Percentiles rank a stretch among this genome's conserved stretches.
Evolutionary conservation across 1,140 invertebrate species (phyloP).

Genomic region (Habropoda laboriosa): DNA sequence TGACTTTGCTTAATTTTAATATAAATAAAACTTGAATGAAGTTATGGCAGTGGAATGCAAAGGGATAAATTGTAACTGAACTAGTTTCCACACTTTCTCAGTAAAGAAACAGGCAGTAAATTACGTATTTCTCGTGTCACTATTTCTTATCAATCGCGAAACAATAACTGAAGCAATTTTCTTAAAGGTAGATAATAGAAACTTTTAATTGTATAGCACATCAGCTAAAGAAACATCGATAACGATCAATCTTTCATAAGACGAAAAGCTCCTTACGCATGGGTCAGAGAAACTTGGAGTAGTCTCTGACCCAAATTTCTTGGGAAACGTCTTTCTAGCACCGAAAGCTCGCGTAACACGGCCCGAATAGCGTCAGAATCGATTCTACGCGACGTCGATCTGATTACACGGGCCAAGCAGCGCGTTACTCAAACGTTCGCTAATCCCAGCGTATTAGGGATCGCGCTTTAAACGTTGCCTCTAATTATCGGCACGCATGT

Average conservation of each 20-base stretch:
- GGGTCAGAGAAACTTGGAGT: not conserved
- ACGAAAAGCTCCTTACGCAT: not conserved
- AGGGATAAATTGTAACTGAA: too few species aligned
- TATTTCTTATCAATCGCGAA: too few species aligned
- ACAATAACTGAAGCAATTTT: too few species aligned
- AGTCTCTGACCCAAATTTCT: not conserved
- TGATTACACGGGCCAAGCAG: constrained; percentile 10
- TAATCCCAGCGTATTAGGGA: constrained; percentile 37
- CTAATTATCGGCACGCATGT: constrained; percentile 28
- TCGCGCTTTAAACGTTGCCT: constrained; percentile 41
- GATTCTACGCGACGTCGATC: constrained; percentile 18
- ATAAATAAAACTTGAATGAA: too few species aligned
- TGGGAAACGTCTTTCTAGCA: not conserved
- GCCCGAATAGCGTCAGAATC: constrained; percentile 8
- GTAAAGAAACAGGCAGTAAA: too few species aligned
- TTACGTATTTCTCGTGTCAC: too few species aligned
- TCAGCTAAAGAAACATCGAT: too few species aligned
- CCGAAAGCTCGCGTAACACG: not conserved
- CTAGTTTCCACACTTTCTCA: too few species aligned
- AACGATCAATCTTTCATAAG: not conserved
- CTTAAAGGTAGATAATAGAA: too few species aligned
- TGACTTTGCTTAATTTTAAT: too few species aligned
- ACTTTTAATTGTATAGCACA: too few species aligned
- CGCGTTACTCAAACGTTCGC: constrained; percentile 33
- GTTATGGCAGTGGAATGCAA: too few species aligned